Evolutionary conservation across 2,113 vertebrate species (phyloP), one percentile per base, ranked within the genome.

Genomic region (Tragelaphus strepsiceros): DNA sequence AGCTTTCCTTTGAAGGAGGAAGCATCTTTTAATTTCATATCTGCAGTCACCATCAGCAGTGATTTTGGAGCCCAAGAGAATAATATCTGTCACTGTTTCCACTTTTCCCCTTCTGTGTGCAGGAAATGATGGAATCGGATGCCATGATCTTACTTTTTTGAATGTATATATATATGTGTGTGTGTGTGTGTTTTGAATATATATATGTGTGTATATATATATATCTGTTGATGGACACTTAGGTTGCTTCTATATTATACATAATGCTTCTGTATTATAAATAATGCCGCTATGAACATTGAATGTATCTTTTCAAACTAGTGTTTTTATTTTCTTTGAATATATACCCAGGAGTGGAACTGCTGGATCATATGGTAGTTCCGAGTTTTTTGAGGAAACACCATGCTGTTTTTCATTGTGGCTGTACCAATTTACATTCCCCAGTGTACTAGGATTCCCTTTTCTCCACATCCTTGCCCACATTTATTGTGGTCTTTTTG

Each of bases 181-280:
- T 64, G 7, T n/a, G n/a, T n/a, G 32, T 64, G 62, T 67, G 8
- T 67, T 5, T 67, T 35, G 17, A 22, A 35, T 35, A 71, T 35
- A 22, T 71, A 1, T 35, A 0, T 35, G 8, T 35, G n/a, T 67
- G 19, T n/a, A 0, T 62, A 2, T 10, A 67, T 35, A 2, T 71
- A 6, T 35, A 12, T 71, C 19, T 71, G 67, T 39, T 71, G n/a
- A 39, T 22, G n/a, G n/a, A 71, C 19, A 39, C n/a, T 71, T 71
- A 35, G 67, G 5, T 39, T 71, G n/a, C 10, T 22, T 71, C 67
- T 9, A 1, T 39, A 71, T 71, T 43, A 43, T 43, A 43, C 5
- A 43, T 43, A 43, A 43, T 43, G 43, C n/a, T 39, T 71, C 19
- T 39, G 19, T 39, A 71, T 22, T 71, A 71, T 71, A 71, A 39